These are phyloP conservation scores for Halcyon malimbica DNA, from an alignment of 2,113 vertebrate species.

Conservation along the genomic window DNA sequence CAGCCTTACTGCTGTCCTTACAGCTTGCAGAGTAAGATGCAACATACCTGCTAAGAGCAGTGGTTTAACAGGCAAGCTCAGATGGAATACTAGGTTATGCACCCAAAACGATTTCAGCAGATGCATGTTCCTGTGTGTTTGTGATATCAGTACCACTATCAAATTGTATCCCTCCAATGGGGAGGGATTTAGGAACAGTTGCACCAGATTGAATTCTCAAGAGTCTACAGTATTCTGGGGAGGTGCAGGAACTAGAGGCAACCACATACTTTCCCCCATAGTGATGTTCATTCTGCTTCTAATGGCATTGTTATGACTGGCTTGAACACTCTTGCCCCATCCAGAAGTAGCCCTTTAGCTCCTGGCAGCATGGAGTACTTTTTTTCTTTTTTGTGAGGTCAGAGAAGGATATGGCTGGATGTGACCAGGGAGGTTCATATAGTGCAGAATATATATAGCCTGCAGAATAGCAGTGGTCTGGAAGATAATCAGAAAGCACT, in stretches of 20 bases:
- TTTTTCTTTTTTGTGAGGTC: background rate
- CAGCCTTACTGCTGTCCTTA: background rate
- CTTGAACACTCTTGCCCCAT: background rate
- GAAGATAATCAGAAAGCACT: background rate
- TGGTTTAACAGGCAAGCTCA: background rate
- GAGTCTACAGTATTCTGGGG: background rate
- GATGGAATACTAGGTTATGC: background rate
- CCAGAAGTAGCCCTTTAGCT: background rate
- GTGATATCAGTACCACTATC: background rate
- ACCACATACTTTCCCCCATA: background rate
- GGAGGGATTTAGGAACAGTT: background rate
- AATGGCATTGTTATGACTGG: background rate
- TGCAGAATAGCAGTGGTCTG: background rate
- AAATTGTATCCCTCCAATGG: background rate
- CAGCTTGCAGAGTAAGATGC: background rate
- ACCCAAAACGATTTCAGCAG: background rate
- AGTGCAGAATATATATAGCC: background rate
- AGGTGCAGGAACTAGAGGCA: background rate
- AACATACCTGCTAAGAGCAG: background rate
- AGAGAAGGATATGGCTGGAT: background rate
- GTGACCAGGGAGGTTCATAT: background rate
- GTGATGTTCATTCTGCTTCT: background rate
- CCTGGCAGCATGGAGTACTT: background rate
- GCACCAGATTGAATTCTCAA: background rate
- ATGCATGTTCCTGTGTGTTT: background rate